These are phyloP conservation scores for Napeogenes inachia DNA, from an alignment of 2,888 invertebrate species.

Conservation along the genomic window DNA sequence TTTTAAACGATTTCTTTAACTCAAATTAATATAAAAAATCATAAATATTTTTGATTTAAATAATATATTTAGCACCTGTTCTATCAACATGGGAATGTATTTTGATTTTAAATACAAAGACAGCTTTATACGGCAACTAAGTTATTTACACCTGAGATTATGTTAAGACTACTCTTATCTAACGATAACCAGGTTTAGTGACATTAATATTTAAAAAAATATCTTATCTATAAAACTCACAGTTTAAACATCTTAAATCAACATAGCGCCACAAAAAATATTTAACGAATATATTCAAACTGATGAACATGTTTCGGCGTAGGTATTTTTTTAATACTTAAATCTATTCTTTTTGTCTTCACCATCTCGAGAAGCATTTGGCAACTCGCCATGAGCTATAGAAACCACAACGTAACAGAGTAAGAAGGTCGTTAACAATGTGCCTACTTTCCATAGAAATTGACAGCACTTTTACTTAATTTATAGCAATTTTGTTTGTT, in stretches of 20 bases:
- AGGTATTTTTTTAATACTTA: conserved; percentile 17
- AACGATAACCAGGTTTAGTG: conserved; percentile 53
- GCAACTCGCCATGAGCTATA: conserved; percentile 33
- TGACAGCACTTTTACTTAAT: conserved; percentile 13
- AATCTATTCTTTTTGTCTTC: conserved; percentile 20
- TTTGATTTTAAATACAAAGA: conserved; percentile 38
- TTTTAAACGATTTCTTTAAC: no score
- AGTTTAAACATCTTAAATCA: conserved; percentile 60
- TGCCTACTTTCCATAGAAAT: conserved; percentile 17
- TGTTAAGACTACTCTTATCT: conserved; percentile 51
- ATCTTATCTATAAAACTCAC: conserved; percentile 54
- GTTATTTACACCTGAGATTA: conserved; percentile 54
- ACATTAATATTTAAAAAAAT: conserved; percentile 58
- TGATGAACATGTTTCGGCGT: conserved; percentile 11
- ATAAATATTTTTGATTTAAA: no score
- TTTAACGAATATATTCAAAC: conserved; percentile 1
- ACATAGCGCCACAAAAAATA: conserved; percentile 35
- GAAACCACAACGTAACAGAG: conserved; percentile 23
- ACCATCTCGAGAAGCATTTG: conserved; percentile 35
- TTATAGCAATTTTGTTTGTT: background rate
- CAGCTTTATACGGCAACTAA: conserved; percentile 44
- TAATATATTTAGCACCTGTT: conserved; percentile 32
- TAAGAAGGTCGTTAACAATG: conserved; percentile 16
- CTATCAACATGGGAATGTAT: conserved; percentile 59
- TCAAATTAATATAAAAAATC: no score